A percentile compares a stretch with the other conserved stretches of the same genome.
These are phyloP conservation scores for Baronia brevicornis DNA, from an alignment of 2,888 invertebrate species.

Conservation along the genomic window DNA sequence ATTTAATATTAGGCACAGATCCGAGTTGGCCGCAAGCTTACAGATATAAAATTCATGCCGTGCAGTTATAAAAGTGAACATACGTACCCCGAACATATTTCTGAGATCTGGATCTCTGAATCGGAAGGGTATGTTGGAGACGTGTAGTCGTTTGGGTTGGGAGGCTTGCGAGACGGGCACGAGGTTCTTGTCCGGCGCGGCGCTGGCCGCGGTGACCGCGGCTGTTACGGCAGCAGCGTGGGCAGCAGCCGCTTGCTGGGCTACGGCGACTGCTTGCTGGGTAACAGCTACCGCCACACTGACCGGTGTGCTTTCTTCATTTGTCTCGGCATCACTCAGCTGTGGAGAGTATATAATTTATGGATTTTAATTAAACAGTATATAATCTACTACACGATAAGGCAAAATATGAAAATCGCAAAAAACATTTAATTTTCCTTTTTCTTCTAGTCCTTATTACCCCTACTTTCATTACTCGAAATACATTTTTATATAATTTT, in stretches of 20 bases:
- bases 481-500: no score
- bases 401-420: not conserved
- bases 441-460: no score
- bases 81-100: conserved; percentile 98
- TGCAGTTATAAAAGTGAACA: conserved; percentile 24
- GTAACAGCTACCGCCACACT: conserved; percentile 59
- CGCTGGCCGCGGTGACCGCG: conserved; percentile 40
- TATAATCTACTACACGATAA: no score
- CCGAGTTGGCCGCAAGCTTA: conserved; percentile 10
- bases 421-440: not conserved
- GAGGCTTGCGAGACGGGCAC: conserved; percentile 68
- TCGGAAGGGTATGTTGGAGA: conserved; percentile 99
- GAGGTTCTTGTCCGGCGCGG: conserved; percentile 60
- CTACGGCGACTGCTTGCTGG: conserved; percentile 57
- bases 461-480: no score
- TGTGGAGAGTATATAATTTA: no score
- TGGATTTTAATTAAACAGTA: no score
- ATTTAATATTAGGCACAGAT: conserved; percentile 30
- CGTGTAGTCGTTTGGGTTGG: conserved; percentile 97
- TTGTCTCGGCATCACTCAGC: conserved; percentile 70
- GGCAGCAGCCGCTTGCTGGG: conserved; percentile 65
- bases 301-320: conserved; percentile 71
- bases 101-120: conserved; percentile 99
- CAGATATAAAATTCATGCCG: conserved; percentile 22
- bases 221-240: conserved; percentile 60